Evolutionary conservation across 2,888 invertebrate species (phyloP).

Genomic region (Cloeon dipterum): DNA sequence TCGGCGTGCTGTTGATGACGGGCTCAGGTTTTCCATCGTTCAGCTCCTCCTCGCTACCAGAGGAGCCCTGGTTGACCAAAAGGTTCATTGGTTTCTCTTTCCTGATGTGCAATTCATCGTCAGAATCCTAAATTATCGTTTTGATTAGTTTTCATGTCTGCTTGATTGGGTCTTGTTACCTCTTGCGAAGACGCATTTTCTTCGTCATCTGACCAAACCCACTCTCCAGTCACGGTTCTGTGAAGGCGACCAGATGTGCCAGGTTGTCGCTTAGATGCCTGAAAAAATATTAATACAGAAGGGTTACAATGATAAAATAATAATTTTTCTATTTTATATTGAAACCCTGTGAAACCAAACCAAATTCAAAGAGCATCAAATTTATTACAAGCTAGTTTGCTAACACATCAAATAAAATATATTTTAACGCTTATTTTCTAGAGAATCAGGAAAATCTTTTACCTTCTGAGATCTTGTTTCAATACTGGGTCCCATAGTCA

Average conservation of each 20-base stretch:
- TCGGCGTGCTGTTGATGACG: not conserved
- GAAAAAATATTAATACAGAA: conserved; percentile 9
- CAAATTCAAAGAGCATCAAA: too few species aligned
- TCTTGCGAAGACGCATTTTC: conserved; percentile 29
- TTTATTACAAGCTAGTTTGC: too few species aligned
- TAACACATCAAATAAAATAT: conserved; percentile 6
- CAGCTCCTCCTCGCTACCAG: conserved; percentile 19
- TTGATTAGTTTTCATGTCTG: not conserved
- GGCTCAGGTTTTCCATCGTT: conserved; percentile 11
- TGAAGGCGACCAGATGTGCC: conserved; percentile 69
- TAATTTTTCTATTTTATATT: not conserved
- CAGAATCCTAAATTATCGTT: not conserved
- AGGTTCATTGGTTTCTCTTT: conserved; percentile 20
- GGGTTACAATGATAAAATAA: not conserved
- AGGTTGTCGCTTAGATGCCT: conserved; percentile 56
- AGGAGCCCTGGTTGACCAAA: conserved; percentile 18
- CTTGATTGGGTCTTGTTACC: too few species aligned
- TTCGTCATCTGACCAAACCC: conserved; percentile 96
- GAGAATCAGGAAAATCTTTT: conserved; percentile 9
- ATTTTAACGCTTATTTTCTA: conserved; percentile 2
- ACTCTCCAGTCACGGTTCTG: conserved; percentile 87
- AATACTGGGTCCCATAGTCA: conserved; percentile 67
- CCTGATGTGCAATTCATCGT: not conserved
- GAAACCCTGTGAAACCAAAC: not conserved
- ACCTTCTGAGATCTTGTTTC: conserved; percentile 83